Percentiles rank a stretch among this genome's conserved stretches.
Evolutionary conservation across 2,113 vertebrate genomes (phyloP).

Genomic region (Dicentrarchus labrax): DNA sequence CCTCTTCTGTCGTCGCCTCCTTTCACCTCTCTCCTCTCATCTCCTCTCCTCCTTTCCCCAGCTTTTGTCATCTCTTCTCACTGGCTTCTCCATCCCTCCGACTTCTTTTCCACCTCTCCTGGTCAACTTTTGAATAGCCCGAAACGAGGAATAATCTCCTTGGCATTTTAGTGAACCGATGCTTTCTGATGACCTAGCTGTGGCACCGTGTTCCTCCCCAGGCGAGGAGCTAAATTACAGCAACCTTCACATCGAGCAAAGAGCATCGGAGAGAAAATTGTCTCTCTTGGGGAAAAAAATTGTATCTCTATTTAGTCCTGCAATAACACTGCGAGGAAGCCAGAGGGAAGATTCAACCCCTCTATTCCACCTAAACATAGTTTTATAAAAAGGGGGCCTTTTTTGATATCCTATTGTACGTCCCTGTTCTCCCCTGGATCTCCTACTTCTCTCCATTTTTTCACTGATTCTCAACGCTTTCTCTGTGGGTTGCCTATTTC

Average conservation of each 20-base stretch:
- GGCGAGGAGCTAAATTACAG: slow-evolving; percentile 71
- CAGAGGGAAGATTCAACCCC: slow-evolving; percentile 41
- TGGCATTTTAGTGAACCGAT: slow-evolving; percentile 55
- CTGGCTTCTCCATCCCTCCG: no score
- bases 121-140: slow-evolving; percentile 2
- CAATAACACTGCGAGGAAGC: slow-evolving; percentile 56
- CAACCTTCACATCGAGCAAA: slow-evolving; percentile 57
- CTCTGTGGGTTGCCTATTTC: background rate
- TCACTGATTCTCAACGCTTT: background rate
- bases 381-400: slow-evolving; percentile 37
- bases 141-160: slow-evolving; percentile 59
- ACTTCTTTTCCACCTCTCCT: slow-evolving; percentile 5
- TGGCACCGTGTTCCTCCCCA: slow-evolving; percentile 68
- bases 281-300: slow-evolving; percentile 54
- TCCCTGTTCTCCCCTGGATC: background rate
- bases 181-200: slow-evolving; percentile 63
- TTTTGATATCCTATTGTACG: slow-evolving; percentile 11
- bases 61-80: background rate
- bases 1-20: background rate
- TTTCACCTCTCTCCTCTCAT: background rate
- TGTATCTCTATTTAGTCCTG: slow-evolving; percentile 67
- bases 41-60: background rate
- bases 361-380: slow-evolving; percentile 40
- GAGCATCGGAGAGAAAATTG: slow-evolving; percentile 65
- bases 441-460: background rate